phyloP scores from a whole-genome alignment of 2,888 invertebrate species.

The Lamellibrachia columna region DNA sequence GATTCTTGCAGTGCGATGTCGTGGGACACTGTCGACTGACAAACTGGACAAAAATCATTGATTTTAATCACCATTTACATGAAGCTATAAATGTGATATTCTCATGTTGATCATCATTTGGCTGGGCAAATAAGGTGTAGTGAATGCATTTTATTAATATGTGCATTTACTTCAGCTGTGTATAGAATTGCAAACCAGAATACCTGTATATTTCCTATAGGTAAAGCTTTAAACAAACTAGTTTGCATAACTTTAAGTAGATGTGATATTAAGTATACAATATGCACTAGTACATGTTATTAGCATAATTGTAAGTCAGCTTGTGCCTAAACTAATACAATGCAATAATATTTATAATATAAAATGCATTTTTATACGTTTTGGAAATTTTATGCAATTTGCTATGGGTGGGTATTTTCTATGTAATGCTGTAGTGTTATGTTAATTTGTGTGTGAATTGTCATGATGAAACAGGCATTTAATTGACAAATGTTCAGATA shows the following conservation, averaged over 20 bases:
- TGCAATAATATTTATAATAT: background rate
- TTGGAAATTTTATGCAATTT: background rate
- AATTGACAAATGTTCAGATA: background rate
- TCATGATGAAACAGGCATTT: background rate
- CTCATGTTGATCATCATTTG: background rate
- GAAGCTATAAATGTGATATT: background rate
- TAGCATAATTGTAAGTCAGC: background rate
- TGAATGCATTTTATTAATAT: background rate
- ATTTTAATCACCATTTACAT: background rate
- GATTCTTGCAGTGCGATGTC: background rate
- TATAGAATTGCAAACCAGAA: background rate
- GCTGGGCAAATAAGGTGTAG: background rate
- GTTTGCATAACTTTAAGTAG: background rate
- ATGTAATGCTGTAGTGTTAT: background rate
- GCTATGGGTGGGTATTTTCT: background rate
- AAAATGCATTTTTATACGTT: background rate
- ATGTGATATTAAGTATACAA: background rate
- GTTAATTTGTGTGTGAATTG: background rate
- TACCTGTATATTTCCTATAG: background rate
- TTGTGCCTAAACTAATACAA: background rate
- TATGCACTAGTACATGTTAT: background rate
- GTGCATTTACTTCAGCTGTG: background rate
- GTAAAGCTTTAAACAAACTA: background rate
- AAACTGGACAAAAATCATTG: background rate
- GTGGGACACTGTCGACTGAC: background rate